phyloP scores from a whole-genome alignment of 2,113 vertebrate species.

The Sarotherodon lohbergeri region DNA sequence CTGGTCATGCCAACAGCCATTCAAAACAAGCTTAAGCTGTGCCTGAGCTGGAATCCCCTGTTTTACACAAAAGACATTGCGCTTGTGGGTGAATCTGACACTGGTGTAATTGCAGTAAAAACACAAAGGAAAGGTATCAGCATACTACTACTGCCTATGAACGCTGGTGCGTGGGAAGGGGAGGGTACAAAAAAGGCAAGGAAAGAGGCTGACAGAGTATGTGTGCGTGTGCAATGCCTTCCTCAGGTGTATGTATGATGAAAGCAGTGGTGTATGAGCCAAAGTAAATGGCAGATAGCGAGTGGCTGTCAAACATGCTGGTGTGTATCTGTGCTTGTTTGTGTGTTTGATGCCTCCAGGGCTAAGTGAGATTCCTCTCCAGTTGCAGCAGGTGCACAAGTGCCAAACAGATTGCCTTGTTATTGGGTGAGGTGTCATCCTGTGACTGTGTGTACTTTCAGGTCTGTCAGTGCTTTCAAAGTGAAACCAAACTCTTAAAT shows the following conservation, averaged over 20 bases:
- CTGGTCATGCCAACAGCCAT: neutral
- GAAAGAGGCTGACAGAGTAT: neutral
- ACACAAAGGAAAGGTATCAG: slow-evolving; percentile 19
- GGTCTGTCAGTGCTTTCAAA: neutral
- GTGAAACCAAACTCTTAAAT: neutral
- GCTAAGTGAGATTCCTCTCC: slow-evolving; percentile 12
- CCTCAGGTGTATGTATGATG: neutral
- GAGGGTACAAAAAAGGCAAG: neutral
- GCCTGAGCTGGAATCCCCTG: neutral
- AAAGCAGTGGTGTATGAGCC: neutral
- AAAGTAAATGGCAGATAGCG: neutral
- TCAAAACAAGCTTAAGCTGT: slow-evolving; percentile 1
- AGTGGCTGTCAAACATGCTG: neutral
- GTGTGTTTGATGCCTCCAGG: slow-evolving; percentile 2
- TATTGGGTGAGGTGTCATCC: neutral
- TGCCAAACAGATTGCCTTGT: neutral
- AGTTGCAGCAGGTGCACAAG: slow-evolving; percentile 20
- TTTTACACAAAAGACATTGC: neutral
- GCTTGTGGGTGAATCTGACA: slow-evolving; percentile 14
- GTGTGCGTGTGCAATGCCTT: neutral
- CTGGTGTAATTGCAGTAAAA: slow-evolving; percentile 1
- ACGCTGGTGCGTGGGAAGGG: neutral
- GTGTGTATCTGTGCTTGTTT: neutral
- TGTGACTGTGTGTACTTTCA: neutral
- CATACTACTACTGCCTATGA: neutral